Conservation (phyloP, 2,797 vertebrate species). For the Apogon hyalosoma region DNA sequence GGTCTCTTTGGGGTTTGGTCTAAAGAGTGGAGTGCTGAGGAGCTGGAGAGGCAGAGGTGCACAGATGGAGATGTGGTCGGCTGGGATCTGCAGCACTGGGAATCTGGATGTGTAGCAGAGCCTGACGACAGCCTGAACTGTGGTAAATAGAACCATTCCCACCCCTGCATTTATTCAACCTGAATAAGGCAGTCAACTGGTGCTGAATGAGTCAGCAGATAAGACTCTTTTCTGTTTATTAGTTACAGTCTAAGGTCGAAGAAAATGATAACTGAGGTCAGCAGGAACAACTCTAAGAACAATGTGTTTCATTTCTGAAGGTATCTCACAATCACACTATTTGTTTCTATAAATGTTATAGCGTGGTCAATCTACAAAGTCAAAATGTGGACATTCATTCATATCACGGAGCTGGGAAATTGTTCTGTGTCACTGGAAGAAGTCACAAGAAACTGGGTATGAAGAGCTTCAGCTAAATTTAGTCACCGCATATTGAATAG, state of each 20-base stretch:
- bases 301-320: background rate
- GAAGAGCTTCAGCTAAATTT: constrained; percentile 8
- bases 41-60: constrained; percentile 68
- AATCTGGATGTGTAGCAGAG: constrained; percentile 32
- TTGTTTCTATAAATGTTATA: constrained; percentile 48
- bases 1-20: constrained; percentile 83
- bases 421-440: constrained; percentile 28
- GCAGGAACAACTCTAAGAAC: background rate
- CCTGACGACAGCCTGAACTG: constrained; percentile 66
- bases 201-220: background rate
- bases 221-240: constrained; percentile 2
- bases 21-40: constrained; percentile 51
- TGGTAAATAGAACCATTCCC: constrained; percentile 68
- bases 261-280: constrained; percentile 11
- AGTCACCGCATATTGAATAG: background rate
- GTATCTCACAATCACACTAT: background rate
- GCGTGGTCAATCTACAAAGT: constrained; percentile 78
- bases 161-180: background rate
- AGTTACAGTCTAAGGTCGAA: constrained; percentile 16
- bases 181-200: background rate
- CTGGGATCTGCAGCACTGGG: constrained; percentile 80
- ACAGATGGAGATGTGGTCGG: constrained; percentile 80
- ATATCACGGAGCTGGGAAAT: constrained; percentile 1
- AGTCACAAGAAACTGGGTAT: constrained; percentile 78
- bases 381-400: constrained; percentile 49